Evolutionary conservation across 2,113 vertebrate species (phyloP), one percentile per base, ranked within the genome.

Genomic region (Ctenodactylus gundi): DNA sequence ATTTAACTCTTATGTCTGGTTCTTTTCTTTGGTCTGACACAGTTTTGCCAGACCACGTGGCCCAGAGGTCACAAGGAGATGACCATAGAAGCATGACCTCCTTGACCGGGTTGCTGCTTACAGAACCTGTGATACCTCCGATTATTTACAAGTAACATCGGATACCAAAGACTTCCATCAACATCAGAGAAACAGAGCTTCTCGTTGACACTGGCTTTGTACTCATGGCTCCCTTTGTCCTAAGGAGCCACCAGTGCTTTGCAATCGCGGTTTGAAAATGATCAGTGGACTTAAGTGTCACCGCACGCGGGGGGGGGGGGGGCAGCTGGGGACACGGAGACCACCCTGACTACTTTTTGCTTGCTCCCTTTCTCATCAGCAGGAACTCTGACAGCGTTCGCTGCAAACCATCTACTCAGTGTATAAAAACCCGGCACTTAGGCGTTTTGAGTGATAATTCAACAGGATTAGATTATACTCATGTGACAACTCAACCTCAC

Each of bases 361-460:
- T 87, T 73, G 92, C 73, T 97, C 97, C 95, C 73, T 55, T 94
- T 95, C 95, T 97, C 92, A 95, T 97, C 97, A 97, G 78, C 97
- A 95, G 93, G 77, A 36, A 88, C n/a, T 13, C 17, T 97, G 98
- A 97, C 97, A 96, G 85, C 81, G 87, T 96, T 95, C 65, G 81
- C 96, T 98, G 97, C 97, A 98, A 98, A 97, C 92, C 97, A 98
- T 97, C 96, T 98, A 98, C 96, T 95, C 92, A 94, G 91, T 78
- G 31, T 94, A 95, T 96, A 98, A 98, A 99, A 98, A 97, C 93
- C 73, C 88, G 96, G 96, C 98, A 98, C 98, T 98, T 97, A 87
- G 94, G 97, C 78, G 90, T 97, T 98, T 97, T 98, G 97, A 98
- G 98, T 98, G 98, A 98, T 98, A 98, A 99, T 98, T 98, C 98